Percentiles rank a stretch among this genome's conserved stretches.
phyloP scores from a whole-genome alignment of 2,888 invertebrate species.

The Acrobasis suavella region DNA sequence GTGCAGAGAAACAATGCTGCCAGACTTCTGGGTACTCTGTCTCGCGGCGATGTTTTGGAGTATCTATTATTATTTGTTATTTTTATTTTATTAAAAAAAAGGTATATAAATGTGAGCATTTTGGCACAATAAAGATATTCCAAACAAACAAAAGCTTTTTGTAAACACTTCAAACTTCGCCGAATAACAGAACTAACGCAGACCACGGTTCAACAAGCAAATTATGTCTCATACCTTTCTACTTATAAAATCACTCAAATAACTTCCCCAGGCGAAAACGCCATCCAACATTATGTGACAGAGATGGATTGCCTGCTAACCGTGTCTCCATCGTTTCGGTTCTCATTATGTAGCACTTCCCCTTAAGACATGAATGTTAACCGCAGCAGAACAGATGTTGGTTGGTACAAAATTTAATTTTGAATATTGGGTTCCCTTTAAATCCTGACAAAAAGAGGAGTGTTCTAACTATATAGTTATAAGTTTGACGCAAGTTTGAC shows the following conservation, averaged over 20 bases:
- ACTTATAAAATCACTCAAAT: slow-evolving; percentile 19
- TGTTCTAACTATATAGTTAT: too few species aligned
- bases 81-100: too few species aligned
- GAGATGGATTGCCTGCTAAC: slow-evolving; percentile 61
- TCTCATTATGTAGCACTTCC: slow-evolving; percentile 51
- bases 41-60: too few species aligned
- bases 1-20: too few species aligned
- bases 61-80: too few species aligned
- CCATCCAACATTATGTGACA: slow-evolving; percentile 37
- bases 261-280: slow-evolving; percentile 25
- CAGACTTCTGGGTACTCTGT: too few species aligned
- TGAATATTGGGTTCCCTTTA: too few species aligned
- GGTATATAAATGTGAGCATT: too few species aligned
- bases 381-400: slow-evolving; percentile 21
- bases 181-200: not conserved
- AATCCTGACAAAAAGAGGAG: too few species aligned
- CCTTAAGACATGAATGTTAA: slow-evolving; percentile 23
- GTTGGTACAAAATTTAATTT: slow-evolving; percentile 19
- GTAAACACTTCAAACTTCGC: not conserved
- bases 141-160: too few species aligned
- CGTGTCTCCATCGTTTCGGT: slow-evolving; percentile 63
- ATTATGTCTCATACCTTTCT: slow-evolving; percentile 17
- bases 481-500: too few species aligned
- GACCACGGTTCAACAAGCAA: slow-evolving; percentile 8
- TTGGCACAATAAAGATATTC: too few species aligned